Percentiles rank a stretch among this genome's conserved stretches.
These are phyloP conservation scores for Volucella zonaria DNA, from an alignment of 2,888 invertebrate species.

Conservation along the genomic window DNA sequence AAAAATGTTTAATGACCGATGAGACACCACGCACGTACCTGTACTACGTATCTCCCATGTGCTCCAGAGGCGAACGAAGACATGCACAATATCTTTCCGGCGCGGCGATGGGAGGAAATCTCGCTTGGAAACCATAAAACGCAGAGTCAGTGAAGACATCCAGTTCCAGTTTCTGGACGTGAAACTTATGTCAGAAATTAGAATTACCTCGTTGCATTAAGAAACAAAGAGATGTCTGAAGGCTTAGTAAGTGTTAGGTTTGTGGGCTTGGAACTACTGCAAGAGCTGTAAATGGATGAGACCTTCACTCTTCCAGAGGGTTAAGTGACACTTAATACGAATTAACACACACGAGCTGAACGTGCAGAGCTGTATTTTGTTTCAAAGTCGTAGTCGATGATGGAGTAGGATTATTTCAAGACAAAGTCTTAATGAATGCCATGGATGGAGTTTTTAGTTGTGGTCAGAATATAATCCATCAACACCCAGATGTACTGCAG, in stretches of 20 bases:
- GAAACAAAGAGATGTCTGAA: slow-evolving; percentile 3
- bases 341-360: background rate
- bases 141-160: slow-evolving; percentile 19
- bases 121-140: slow-evolving; percentile 39
- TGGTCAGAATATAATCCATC: slow-evolving; percentile 44
- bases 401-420: background rate
- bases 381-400: background rate
- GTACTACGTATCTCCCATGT: background rate
- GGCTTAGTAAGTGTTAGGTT: too few relatives aligned
- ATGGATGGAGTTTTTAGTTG: slow-evolving; percentile 24
- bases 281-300: background rate
- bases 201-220: slow-evolving; percentile 22
- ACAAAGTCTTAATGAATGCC: slow-evolving; percentile 37
- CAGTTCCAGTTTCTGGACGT: background rate
- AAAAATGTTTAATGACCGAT: slow-evolving; percentile 42
- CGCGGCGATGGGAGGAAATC: slow-evolving; percentile 6
- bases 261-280: background rate
- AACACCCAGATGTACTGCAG: background rate
- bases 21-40: slow-evolving; percentile 29
- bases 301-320: background rate
- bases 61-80: background rate
- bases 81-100: too few relatives aligned
- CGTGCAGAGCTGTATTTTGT: slow-evolving; percentile 34
- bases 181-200: slow-evolving; percentile 8
- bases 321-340: slow-evolving; percentile 23